phyloP scores from a whole-genome alignment of 2,797 vertebrate genomes.

The Tympanoctomys barrerae region DNA sequence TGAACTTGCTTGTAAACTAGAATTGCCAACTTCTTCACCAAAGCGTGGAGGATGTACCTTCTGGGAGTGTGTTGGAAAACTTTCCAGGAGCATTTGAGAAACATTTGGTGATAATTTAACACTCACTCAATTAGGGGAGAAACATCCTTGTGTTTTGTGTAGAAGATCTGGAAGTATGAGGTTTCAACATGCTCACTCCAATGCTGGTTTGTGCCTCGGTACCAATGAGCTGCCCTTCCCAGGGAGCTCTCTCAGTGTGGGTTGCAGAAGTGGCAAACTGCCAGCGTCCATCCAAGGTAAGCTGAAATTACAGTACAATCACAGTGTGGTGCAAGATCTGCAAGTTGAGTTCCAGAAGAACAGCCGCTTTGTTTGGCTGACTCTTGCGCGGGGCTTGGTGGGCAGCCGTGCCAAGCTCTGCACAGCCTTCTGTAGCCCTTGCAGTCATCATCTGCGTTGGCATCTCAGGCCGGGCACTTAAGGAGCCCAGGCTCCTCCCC shows the following conservation, averaged over 20 bases:
- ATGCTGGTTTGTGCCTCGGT: slow-evolving; percentile 74
- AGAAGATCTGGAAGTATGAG: slow-evolving; percentile 44
- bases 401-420: not conserved
- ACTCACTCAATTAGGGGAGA: slow-evolving; percentile 47
- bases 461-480: slow-evolving; percentile 56
- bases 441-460: not conserved
- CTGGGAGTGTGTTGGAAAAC: not conserved
- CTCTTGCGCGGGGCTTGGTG: slow-evolving; percentile 15
- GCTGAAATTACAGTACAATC: slow-evolving; percentile 79
- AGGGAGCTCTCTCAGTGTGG: slow-evolving; percentile 76
- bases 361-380: slow-evolving; percentile 73
- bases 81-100: slow-evolving; percentile 25
- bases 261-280: slow-evolving; percentile 81
- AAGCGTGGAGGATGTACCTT: not conserved
- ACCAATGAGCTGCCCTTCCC: slow-evolving; percentile 87
- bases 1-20: not conserved
- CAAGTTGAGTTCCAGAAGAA: slow-evolving; percentile 73
- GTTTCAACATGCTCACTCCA: slow-evolving; percentile 74
- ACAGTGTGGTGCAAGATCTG: slow-evolving; percentile 71
- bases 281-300: slow-evolving; percentile 79
- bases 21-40: not conserved
- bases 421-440: not conserved
- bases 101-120: slow-evolving; percentile 41
- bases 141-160: slow-evolving; percentile 21
- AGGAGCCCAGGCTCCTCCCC: slow-evolving; percentile 40